Percentiles rank a stretch among this genome's conserved stretches.
phyloP scores from a whole-genome alignment of 2,797 vertebrate species.

The Leptodactylus fallax region DNA sequence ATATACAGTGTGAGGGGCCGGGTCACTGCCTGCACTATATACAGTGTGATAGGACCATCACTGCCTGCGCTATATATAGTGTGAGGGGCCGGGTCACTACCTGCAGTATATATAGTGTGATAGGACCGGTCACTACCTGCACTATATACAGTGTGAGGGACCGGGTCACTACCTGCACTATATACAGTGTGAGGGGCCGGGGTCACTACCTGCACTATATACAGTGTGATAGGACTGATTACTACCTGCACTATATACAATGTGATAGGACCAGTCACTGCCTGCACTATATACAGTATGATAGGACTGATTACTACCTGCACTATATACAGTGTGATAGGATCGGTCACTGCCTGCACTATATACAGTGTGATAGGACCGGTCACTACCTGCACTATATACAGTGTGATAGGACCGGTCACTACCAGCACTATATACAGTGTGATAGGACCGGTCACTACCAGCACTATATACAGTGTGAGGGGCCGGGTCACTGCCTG shows the following conservation, averaged over 20 bases:
- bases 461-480: constrained; percentile 2
- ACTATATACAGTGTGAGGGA: neutral
- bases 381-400: neutral
- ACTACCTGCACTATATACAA: neutral
- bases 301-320: no score
- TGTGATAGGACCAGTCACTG: no score
- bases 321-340: no score
- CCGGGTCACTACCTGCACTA: neutral
- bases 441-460: neutral
- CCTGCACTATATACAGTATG: no score
- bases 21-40: neutral
- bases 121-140: no score
- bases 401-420: neutral
- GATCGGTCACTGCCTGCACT: no score
- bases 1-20: neutral
- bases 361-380: no score
- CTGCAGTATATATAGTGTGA: no score
- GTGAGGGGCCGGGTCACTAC: neutral
- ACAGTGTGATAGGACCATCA: neutral
- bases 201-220: neutral
- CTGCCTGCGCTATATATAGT: neutral
- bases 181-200: neutral
- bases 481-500: neutral
- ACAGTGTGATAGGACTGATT: neutral
- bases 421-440: neutral